Conservation (phyloP, 2,113 vertebrate species). For the Nothoprocta pentlandii region DNA sequence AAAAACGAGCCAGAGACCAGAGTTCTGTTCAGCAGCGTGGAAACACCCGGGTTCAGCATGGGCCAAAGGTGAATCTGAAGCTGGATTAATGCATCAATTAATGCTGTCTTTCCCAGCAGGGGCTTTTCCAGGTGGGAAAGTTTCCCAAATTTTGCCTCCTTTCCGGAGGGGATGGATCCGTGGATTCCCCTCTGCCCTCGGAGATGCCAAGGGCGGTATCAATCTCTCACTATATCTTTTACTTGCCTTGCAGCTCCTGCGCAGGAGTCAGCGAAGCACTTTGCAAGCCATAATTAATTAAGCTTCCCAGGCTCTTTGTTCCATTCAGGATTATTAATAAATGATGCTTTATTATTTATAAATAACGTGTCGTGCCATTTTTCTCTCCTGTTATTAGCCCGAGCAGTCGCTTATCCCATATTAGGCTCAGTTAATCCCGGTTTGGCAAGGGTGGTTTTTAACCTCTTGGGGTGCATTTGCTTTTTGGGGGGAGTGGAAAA, state of each 20-base stretch:
- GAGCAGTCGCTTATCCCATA: conserved; percentile 23
- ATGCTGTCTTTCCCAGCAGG: neutral
- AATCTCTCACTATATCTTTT: neutral
- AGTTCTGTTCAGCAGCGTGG: neutral
- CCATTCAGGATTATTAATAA: conserved; percentile 67
- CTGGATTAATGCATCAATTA: neutral
- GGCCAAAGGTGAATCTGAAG: neutral
- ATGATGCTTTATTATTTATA: conserved; percentile 70
- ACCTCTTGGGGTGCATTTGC: neutral
- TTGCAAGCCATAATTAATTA: conserved; percentile 61
- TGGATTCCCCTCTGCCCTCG: too few relatives aligned
- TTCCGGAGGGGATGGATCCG: neutral
- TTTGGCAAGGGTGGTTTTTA: neutral
- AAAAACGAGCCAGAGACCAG: neutral
- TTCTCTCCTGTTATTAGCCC: neutral
- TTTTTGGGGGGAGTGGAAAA: neutral
- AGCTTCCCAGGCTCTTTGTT: conserved; percentile 55
- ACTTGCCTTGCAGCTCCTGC: conserved; percentile 14
- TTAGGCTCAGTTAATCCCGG: conserved; percentile 8
- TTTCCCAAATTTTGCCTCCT: neutral
- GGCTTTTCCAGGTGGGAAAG: neutral
- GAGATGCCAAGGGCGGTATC: neutral
- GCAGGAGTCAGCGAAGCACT: conserved; percentile 43
- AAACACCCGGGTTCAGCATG: neutral
- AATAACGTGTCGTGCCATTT: conserved; percentile 22